phyloP scores from a whole-genome alignment of 2,113 vertebrate species.

The Oncorhynchus kisutch region DNA sequence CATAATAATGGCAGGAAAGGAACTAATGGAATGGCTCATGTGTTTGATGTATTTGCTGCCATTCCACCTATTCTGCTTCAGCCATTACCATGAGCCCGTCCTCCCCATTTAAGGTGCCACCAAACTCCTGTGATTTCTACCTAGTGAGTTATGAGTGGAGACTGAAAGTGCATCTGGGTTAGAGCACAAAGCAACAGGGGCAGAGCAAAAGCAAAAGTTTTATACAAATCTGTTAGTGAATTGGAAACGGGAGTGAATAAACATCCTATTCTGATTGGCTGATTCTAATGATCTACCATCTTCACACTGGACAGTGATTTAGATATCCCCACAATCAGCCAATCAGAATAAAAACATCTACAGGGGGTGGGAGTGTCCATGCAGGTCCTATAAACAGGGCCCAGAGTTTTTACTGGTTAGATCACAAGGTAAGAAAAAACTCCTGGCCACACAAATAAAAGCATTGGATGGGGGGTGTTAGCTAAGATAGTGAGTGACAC shows the following conservation, averaged over 20 bases:
- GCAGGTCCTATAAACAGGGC: conserved; percentile 17
- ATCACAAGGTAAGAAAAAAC: neutral
- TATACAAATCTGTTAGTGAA: conserved; percentile 43
- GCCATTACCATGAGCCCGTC: no score
- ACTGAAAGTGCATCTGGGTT: neutral
- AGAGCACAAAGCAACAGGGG: neutral
- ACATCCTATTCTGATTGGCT: conserved; percentile 75
- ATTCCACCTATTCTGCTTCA: no score
- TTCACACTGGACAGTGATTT: conserved; percentile 29
- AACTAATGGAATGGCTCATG: no score
- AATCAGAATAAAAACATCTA: conserved; percentile 71
- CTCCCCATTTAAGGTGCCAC: no score
- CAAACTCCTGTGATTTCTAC: neutral
- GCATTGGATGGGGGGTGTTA: conserved; percentile 45
- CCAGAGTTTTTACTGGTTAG: neutral
- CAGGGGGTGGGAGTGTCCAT: conserved; percentile 13
- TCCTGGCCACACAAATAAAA: conserved; percentile 18
- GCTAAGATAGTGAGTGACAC: conserved; percentile 39
- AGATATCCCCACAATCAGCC: conserved; percentile 76
- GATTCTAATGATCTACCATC: conserved; percentile 46
- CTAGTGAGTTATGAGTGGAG: no score
- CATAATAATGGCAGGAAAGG: no score
- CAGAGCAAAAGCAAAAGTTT: neutral
- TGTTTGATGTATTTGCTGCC: no score
- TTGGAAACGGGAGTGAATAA: conserved; percentile 23